Evolutionary conservation across 2,888 invertebrate species (phyloP), one percentile per base, ranked within the genome.

Genomic region (Siphlonurus alternatus): DNA sequence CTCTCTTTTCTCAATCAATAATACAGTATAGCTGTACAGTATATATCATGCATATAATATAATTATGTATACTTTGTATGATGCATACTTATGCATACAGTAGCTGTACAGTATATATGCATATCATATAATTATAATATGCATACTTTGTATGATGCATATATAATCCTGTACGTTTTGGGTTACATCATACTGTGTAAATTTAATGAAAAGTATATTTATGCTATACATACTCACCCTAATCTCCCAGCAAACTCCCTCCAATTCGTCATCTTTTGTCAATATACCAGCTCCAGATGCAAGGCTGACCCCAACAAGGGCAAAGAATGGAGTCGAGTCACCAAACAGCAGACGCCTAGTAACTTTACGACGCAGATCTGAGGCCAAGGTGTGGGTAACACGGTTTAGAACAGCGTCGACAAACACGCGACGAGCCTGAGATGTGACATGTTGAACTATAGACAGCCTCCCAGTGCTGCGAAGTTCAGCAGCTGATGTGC

Each of bases 201-300:
- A n/a, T n/a, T n/a, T n/a, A n/a, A n/a, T n/a, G n/a, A n/a, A n/a
- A n/a, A n/a, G n/a, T n/a, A n/a, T n/a, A n/a, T n/a, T n/a, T n/a
- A n/a, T n/a, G n/a, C n/a, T n/a, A n/a, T n/a, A n/a, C n/a, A n/a
- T n/a, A n/a, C n/a, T 73, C 76, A 83, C 87, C 66, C 87, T 77
- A 67, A 89, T 88, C 78, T 88, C 88, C 81, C 83, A 84, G 71
- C 88, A 89, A 53, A 89, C 81, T 56, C 85, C 85, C 75, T 89
- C 88, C 25, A 87, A 73, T 76, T 89, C 87, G 73, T 88, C 87
- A 70, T 88, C 86, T 71, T 85, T 86, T 1, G 87, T 87, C 24
- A 89, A 73, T 66, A 88, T 82, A 20, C 88, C 87, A 61, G 83
- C 82, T 2, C 87, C 87, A 5, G 87, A 84, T 10, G 87, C 87